Percentiles rank a stretch among this genome's conserved stretches.
Evolutionary conservation across 1,140 invertebrate genomes (phyloP).

Genomic region (Ganaspis sp.): DNA sequence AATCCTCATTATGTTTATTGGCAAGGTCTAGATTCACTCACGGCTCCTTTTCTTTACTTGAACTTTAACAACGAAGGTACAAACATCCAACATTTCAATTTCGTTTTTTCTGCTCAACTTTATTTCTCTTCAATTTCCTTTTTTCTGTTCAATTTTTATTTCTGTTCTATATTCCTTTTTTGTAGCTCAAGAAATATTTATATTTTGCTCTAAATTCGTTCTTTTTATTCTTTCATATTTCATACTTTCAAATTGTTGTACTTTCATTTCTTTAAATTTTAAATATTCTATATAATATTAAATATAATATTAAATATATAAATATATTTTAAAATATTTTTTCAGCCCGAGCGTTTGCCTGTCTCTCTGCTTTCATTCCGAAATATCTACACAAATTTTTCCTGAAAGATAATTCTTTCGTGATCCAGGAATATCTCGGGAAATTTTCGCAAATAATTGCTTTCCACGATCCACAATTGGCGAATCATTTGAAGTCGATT

Average conservation of each 20-base stretch:
- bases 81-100: background rate
- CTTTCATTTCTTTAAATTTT: too few relatives aligned
- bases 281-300: slow-evolving; percentile 24
- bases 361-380: slow-evolving; percentile 94
- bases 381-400: slow-evolving; percentile 99
- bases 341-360: slow-evolving; percentile 94
- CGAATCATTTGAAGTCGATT: slow-evolving; percentile 94
- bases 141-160: too few relatives aligned
- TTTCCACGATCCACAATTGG: slow-evolving; percentile 95
- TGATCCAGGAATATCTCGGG: slow-evolving; percentile 98
- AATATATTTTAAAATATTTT: slow-evolving; percentile 53
- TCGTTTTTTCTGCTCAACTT: too few relatives aligned
- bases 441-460: slow-evolving; percentile 97
- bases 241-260: too few relatives aligned
- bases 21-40: slow-evolving; percentile 99
- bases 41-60: slow-evolving; percentile 96
- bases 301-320: background rate
- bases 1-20: slow-evolving; percentile 99
- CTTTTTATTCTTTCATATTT: too few relatives aligned
- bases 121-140: too few relatives aligned
- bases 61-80: slow-evolving; percentile 98
- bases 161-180: too few relatives aligned
- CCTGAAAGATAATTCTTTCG: slow-evolving; percentile 97
- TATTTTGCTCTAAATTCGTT: too few relatives aligned
- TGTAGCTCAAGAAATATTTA: too few relatives aligned